Base-by-base conservation (phyloP, 1,140 invertebrate species). In the Calycopis cecrops region DNA sequence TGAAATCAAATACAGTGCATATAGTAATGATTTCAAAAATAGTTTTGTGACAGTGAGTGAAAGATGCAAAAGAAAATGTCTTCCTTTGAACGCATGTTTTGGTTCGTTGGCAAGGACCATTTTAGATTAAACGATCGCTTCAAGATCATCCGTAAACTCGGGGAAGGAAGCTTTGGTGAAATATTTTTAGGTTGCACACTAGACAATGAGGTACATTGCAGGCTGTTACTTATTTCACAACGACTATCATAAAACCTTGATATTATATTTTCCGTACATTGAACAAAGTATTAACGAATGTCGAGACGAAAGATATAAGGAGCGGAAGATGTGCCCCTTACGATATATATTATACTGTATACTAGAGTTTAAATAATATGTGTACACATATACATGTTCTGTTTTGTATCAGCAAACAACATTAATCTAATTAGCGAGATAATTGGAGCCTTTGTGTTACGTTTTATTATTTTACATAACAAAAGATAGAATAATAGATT, bases 141-240 rank as follows among this genome's bases (percentile, higher is more conserved):
- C 90, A 94, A 97, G 81, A 91, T 99, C 72, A 93, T 99, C 75
- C 92, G 98, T 64, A 99, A 99, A 92, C 99, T 99, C 80, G 98
- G 90, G 80, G 98, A 96, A 82, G 98, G 98, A 66, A 99, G 98
- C 35, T 99, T 99, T 87, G 98, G 98, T 79, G 98, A 99, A 88
- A 99, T 99, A 78, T 99, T 98, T 89, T 91, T 99, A 73, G 97
- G 95, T 28, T 38, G 33, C 17, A 52, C 49, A 28, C 21, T 28
- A 28, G 21, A 28, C 21, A 28, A 28, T 28, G 21, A 28, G 21
- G 21, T 28, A 28, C 21, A 28, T 28, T 44, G 18, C 21, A 50
- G 48, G 48, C 35, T 33, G 28, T 34, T 50, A 35, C 17, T 35
- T 52, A 55, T 62, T 59, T 60, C 57, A n/a, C 38, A 56, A 52